Evolutionary conservation across 2,888 invertebrate species (phyloP).

Genomic region (Sarcophaga carnaria): DNA sequence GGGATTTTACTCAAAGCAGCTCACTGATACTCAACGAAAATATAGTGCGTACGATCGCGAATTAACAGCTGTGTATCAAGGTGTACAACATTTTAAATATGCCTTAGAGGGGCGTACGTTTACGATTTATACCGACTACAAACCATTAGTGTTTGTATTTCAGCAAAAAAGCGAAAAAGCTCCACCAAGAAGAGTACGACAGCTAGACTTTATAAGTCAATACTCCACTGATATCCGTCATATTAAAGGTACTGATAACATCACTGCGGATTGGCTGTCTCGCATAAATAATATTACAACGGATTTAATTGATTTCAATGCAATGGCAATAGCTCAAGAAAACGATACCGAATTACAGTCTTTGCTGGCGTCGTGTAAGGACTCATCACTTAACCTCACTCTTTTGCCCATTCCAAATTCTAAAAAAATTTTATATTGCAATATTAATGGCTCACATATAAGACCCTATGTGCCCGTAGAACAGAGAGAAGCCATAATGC

Average conservation of each 20-base stretch:
- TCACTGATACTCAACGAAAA: no score
- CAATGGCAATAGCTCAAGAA: no score
- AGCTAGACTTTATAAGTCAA: background rate
- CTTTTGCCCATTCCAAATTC: constrained; percentile 26
- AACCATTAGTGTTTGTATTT: background rate
- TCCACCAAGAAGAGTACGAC: no score
- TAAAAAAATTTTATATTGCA: constrained; percentile 51
- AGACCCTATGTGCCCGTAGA: constrained; percentile 40
- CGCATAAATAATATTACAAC: no score
- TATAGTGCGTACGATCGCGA: background rate
- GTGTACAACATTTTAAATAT: no score
- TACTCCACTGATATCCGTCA: background rate
- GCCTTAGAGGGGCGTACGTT: no score
- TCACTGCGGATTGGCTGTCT: background rate
- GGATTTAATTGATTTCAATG: no score
- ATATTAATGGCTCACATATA: constrained; percentile 44
- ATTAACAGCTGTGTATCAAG: background rate
- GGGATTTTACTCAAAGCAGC: background rate
- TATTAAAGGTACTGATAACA: constrained; percentile 43
- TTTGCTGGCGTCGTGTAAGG: constrained; percentile 13
- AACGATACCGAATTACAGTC: background rate
- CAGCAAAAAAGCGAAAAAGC: constrained; percentile 9
- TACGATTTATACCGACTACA: background rate
- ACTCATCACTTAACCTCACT: constrained; percentile 20
- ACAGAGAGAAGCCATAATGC: background rate